Evolutionary conservation across 2,888 invertebrate species (phyloP).

Genomic region (Synanthedon vespiformis): DNA sequence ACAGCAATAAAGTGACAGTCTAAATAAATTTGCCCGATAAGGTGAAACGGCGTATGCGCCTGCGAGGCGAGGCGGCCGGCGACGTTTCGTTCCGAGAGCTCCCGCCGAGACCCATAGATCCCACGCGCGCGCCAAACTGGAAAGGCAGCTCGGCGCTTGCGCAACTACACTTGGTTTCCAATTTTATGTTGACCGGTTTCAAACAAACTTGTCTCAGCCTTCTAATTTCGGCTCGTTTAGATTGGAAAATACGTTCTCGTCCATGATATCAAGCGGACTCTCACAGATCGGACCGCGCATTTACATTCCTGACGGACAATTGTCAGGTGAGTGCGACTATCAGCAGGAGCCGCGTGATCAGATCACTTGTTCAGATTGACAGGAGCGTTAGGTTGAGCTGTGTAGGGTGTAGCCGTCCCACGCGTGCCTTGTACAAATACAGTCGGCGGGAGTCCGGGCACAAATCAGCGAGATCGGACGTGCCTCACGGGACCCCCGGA

Average conservation of each 20-base stretch:
- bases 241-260: conserved; percentile 57
- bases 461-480: conserved; percentile 58
- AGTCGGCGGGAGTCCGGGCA: conserved; percentile 61
- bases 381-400: conserved; percentile 14
- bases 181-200: conserved; percentile 71
- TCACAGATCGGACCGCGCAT: conserved; percentile 8
- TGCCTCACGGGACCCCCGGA: conserved; percentile 44
- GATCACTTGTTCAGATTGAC: not conserved
- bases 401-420: conserved; percentile 18
- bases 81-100: conserved; percentile 13
- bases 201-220: conserved; percentile 63
- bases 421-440: conserved; percentile 55
- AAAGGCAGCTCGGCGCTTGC: conserved; percentile 56
- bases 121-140: conserved; percentile 63
- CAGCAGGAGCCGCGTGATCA: not conserved
- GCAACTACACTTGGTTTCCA: conserved; percentile 70
- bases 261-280: conserved; percentile 1
- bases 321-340: conserved; percentile 10
- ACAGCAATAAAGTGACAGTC: conserved; percentile 47
- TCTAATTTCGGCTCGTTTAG: conserved; percentile 69
- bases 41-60: conserved; percentile 30
- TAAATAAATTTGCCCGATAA: conserved; percentile 31
- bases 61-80: conserved; percentile 8
- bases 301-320: conserved; percentile 20
- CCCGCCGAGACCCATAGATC: conserved; percentile 35